These are phyloP conservation scores for Drosophila atripex DNA, from an alignment of 2,888 invertebrate species.

Conservation along the genomic window DNA sequence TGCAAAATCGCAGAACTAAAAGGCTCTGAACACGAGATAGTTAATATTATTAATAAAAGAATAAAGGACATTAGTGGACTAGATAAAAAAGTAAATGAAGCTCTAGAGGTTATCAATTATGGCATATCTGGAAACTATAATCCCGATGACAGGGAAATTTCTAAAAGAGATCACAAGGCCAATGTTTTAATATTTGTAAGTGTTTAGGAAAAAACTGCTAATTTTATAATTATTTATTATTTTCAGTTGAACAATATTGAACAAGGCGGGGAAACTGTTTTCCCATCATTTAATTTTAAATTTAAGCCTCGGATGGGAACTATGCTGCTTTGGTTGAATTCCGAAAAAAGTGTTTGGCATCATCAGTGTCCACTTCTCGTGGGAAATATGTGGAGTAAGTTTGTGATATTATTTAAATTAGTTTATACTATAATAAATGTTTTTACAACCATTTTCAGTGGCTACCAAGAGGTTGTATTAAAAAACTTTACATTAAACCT, in stretches of 20 bases:
- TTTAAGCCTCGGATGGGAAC: conserved; percentile 20
- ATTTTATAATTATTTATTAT: neutral
- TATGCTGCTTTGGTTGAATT: conserved; percentile 14
- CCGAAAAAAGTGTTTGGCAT: conserved; percentile 1
- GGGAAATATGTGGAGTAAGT: conserved; percentile 41
- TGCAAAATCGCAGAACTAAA: conserved; percentile 6
- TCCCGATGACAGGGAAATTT: neutral
- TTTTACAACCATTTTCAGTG: conserved; percentile 10
- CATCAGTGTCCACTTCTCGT: conserved; percentile 25
- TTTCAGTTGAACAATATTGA: conserved; percentile 17
- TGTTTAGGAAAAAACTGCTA: neutral
- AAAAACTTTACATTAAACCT: neutral
- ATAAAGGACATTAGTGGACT: conserved; percentile 16
- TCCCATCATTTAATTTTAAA: conserved; percentile 7
- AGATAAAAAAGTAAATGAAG: neutral
- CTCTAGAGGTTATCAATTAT: conserved; percentile 28
- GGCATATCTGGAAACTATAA: conserved; percentile 24
- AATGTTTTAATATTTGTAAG: conserved; percentile 30
- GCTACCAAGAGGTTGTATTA: conserved; percentile 18
- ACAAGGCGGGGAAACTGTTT: conserved; percentile 31
- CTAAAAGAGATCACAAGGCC: neutral
- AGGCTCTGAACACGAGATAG: neutral
- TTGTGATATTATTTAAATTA: neutral
- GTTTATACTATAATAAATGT: neutral
- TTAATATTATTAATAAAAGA: conserved; percentile 13